A percentile compares a stretch with the other conserved stretches of the same genome.
Conservation (phyloP, 2,797 vertebrate genomes). For the Poecile montanus region DNA sequence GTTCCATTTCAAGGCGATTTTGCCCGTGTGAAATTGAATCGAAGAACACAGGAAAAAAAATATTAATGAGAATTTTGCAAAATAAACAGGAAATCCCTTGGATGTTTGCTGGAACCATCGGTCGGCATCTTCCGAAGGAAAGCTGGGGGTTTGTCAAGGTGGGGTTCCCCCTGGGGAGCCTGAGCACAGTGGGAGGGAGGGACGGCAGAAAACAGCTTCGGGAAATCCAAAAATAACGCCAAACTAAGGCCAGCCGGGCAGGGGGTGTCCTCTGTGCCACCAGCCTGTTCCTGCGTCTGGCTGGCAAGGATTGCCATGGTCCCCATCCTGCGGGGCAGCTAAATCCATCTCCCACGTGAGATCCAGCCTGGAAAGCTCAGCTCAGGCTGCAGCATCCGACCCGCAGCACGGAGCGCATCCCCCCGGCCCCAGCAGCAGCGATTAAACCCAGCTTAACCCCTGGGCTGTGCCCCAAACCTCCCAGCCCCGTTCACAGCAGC, state of each 20-base stretch:
- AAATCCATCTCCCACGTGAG: background rate
- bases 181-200: background rate
- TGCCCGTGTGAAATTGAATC: background rate
- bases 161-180: slow-evolving; percentile 20
- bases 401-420: background rate
- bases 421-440: background rate
- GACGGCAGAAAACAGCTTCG: slow-evolving; percentile 3
- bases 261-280: background rate
- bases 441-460: background rate
- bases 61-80: slow-evolving; percentile 27
- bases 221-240: slow-evolving; percentile 37
- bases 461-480: background rate
- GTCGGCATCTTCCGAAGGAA: slow-evolving; percentile 43
- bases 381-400: background rate
- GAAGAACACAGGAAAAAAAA: background rate
- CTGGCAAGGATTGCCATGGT: fast-evolving
- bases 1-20: slow-evolving; percentile 42
- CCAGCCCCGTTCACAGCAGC: background rate
- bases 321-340: background rate
- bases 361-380: background rate
- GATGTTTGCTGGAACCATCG: slow-evolving; percentile 30
- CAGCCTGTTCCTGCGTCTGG: fast-evolving
- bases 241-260: background rate
- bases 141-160: slow-evolving; percentile 36
- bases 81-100: slow-evolving; percentile 60